Evolutionary conservation across 2,888 invertebrate species (phyloP).

Genomic region (Eretmocerus hayati): DNA sequence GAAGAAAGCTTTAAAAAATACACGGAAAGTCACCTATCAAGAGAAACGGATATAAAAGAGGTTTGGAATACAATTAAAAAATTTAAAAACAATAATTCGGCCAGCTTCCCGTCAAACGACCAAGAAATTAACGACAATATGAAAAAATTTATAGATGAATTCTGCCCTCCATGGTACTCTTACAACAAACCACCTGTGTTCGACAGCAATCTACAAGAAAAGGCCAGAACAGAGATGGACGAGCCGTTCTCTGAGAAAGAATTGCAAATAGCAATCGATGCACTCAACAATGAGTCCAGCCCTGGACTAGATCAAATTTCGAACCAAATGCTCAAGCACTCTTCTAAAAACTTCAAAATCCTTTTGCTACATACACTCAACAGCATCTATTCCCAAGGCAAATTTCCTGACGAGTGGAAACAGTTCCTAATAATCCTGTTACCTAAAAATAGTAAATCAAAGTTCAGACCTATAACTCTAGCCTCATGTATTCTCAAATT

Average conservation of each 20-base stretch:
- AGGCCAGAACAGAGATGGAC: too few species aligned
- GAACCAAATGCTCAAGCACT: not conserved
- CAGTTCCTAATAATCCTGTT: not conserved
- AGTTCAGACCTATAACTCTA: slow-evolving; percentile 6
- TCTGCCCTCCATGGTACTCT: not conserved
- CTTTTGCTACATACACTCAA: not conserved
- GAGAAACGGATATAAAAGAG: not conserved
- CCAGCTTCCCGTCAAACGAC: not conserved
- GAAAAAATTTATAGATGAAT: not conserved
- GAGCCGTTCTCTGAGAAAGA: not conserved
- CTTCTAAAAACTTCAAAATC: not conserved
- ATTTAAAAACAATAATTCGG: not conserved
- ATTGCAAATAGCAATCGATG: not conserved
- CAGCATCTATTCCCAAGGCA: not conserved
- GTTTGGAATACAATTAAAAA: not conserved
- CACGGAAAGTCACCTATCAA: not conserved
- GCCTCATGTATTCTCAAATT: slow-evolving; percentile 1
- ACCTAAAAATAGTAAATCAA: not conserved
- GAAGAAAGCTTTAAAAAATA: not conserved
- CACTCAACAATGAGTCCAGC: not conserved
- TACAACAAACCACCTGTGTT: not conserved
- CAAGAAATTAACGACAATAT: not conserved
- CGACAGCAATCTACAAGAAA: too few species aligned
- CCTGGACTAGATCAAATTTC: slow-evolving; percentile 6
- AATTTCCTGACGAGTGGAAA: slow-evolving; percentile 3